These are phyloP conservation scores for Typhlomys cinereus DNA, from an alignment of 2,113 vertebrate species.

Conservation along the genomic window DNA sequence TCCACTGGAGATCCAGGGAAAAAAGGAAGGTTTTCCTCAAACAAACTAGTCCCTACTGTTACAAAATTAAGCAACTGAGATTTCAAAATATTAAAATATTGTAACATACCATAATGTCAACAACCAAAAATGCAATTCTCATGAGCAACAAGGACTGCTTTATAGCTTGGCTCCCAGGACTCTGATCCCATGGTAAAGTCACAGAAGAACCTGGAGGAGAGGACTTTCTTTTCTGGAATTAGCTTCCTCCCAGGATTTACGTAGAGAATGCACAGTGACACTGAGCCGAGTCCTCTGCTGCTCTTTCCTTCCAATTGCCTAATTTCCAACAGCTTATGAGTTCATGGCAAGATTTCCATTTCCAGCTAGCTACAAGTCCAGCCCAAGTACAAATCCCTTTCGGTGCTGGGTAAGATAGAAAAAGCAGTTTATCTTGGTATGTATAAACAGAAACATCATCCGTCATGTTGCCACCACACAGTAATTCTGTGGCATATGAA, in stretches of 20 bases:
- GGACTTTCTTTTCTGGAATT: not conserved
- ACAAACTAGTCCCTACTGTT: conserved; percentile 37
- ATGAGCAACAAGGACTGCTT: not conserved
- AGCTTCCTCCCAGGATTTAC: not conserved
- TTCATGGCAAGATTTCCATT: conserved; percentile 12
- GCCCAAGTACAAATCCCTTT: not conserved
- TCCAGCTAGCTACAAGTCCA: not conserved
- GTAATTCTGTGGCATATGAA: not conserved
- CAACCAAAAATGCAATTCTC: not conserved
- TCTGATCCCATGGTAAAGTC: not conserved
- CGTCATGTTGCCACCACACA: not conserved
- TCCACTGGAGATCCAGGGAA: conserved; percentile 41
- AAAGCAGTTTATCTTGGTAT: conserved; percentile 13
- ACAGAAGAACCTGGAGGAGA: not conserved
- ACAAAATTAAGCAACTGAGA: not conserved
- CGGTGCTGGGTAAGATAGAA: not conserved
- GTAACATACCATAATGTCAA: not conserved
- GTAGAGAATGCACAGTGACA: not conserved
- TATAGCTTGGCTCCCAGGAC: not conserved
- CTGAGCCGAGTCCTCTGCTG: not conserved
- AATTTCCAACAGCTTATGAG: conserved; percentile 26
- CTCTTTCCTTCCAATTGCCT: not conserved
- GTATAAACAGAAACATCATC: conserved; percentile 40
- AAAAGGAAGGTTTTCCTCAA: not conserved
- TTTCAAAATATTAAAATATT: conserved; percentile 57